phyloP scores from a whole-genome alignment of 2,113 vertebrate genomes.

The Podiceps cristatus region DNA sequence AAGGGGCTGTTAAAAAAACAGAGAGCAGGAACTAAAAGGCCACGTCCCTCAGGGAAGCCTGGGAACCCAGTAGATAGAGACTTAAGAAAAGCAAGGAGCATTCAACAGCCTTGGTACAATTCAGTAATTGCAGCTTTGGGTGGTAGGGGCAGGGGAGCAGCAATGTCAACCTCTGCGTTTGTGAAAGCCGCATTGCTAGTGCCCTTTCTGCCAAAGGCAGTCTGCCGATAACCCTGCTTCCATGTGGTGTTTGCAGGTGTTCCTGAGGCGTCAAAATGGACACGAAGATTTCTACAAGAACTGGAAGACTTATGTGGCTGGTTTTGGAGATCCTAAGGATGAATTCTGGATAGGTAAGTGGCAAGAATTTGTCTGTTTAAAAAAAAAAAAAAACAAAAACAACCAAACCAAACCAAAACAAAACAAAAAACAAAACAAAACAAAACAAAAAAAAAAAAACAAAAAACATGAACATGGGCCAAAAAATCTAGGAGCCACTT shows the following conservation, averaged over 20 bases:
- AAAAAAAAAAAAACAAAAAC: too few relatives aligned
- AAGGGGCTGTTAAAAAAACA: background rate
- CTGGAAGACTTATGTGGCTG: constrained; percentile 92
- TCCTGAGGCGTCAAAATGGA: constrained; percentile 92
- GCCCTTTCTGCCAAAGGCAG: background rate
- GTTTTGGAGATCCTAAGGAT: constrained; percentile 91
- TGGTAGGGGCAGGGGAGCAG: background rate
- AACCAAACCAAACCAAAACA: too few relatives aligned
- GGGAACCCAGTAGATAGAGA: background rate
- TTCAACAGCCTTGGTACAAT: background rate
- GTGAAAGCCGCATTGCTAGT: background rate
- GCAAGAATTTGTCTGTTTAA: background rate
- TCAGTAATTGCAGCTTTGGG: background rate
- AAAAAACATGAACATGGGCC: background rate
- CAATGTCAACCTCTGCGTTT: background rate
- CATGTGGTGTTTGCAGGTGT: constrained; percentile 78
- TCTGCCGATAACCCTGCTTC: background rate
- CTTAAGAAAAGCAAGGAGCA: background rate
- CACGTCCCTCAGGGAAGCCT: accelerated
- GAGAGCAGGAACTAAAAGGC: background rate
- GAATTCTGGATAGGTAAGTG: constrained; percentile 96
- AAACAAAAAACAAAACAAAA: too few relatives aligned
- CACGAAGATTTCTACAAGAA: constrained; percentile 92
- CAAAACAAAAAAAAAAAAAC: too few relatives aligned
- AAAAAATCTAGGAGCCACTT: background rate